Evolutionary conservation across 1,140 invertebrate genomes (phyloP).

Genomic region (Stegodyphus dumicola): DNA sequence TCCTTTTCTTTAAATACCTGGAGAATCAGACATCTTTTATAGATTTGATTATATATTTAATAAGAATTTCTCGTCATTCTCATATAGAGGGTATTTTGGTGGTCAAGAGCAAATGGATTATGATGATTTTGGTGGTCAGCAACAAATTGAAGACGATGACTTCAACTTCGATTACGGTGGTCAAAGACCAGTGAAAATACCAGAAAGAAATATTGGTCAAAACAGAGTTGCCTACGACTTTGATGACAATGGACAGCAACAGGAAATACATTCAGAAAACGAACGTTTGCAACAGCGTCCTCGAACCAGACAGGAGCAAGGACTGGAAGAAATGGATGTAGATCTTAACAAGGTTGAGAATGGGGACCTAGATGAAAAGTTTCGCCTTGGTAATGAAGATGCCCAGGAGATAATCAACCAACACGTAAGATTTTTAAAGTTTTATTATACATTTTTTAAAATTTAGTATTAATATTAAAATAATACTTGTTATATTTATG

Average conservation of each 20-base stretch:
- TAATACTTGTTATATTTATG: too few relatives aligned
- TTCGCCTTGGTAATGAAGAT: background rate
- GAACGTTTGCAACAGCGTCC: background rate
- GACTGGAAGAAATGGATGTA: background rate
- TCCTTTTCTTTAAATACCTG: too few relatives aligned
- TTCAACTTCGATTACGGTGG: background rate
- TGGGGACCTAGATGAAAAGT: background rate
- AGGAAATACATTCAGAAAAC: background rate
- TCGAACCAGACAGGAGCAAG: background rate
- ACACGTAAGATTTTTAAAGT: background rate
- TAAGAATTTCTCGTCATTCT: background rate
- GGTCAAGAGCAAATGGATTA: background rate
- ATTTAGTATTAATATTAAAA: too few relatives aligned
- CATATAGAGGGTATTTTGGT: background rate
- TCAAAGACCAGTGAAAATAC: background rate
- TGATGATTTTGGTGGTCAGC: conserved; percentile 16
- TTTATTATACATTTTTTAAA: too few relatives aligned
- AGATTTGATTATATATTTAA: background rate
- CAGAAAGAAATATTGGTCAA: background rate
- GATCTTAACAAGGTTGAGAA: background rate
- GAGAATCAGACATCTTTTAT: background rate
- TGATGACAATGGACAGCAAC: background rate
- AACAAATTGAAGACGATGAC: background rate
- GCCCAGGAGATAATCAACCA: background rate
- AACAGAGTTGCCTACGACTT: background rate